Evolutionary conservation across 2,888 invertebrate species (phyloP).

Genomic region (Thereva unica): DNA sequence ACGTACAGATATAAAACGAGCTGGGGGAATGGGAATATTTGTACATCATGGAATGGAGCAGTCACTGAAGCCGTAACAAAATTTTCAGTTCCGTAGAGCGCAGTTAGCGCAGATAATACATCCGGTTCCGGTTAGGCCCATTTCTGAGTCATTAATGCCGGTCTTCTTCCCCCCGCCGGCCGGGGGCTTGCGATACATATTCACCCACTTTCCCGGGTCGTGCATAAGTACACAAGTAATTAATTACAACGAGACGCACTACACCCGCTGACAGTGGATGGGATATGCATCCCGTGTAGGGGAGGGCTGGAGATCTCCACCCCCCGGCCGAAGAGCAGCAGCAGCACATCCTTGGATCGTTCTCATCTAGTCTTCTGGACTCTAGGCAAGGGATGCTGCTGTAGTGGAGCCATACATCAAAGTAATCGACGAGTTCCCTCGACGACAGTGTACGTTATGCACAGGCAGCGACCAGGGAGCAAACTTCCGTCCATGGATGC

Average conservation of each 20-base stretch:
- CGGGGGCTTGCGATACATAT: not conserved
- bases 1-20: slow-evolving; percentile 1
- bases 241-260: slow-evolving; percentile 14
- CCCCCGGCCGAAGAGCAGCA: not conserved
- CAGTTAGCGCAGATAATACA: slow-evolving; percentile 60
- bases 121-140: slow-evolving; percentile 61
- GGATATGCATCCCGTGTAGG: not conserved
- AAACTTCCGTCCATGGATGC: slow-evolving; percentile 13
- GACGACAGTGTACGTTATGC: slow-evolving; percentile 23
- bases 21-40: not conserved
- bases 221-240: slow-evolving; percentile 13
- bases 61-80: slow-evolving; percentile 17
- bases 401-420: slow-evolving; percentile 22
- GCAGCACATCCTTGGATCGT: slow-evolving; percentile 14
- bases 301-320: not conserved
- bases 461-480: slow-evolving; percentile 14
- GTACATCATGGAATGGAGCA: slow-evolving; percentile 5
- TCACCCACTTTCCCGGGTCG: slow-evolving; percentile 29
- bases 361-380: not conserved
- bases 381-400: not conserved
- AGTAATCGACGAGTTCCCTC: slow-evolving; percentile 32
- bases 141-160: slow-evolving; percentile 43
- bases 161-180: slow-evolving; percentile 21
- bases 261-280: too few relatives aligned
- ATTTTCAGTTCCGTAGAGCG: slow-evolving; percentile 43